phyloP scores from a whole-genome alignment of 2,113 vertebrate species.

The Equus przewalskii region DNA sequence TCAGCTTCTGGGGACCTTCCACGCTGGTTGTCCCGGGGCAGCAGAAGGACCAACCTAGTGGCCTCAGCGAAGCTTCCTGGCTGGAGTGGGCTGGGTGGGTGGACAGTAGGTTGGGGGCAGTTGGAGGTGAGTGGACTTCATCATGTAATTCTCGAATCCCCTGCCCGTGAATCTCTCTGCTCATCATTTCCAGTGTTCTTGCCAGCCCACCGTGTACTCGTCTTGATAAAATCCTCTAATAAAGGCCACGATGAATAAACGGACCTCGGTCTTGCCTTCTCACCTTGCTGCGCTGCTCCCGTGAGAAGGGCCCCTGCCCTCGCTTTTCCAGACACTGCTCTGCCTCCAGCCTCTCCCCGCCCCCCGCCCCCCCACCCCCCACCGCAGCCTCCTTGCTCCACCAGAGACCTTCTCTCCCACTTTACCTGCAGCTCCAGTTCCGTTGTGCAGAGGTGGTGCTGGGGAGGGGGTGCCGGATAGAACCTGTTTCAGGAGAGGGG shows the following conservation, averaged over 20 bases:
- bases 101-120: background rate
- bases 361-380: background rate
- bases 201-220: fast-evolving
- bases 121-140: background rate
- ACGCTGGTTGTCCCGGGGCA: background rate
- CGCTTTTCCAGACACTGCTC: fast-evolving
- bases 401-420: background rate
- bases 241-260: background rate
- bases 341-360: background rate
- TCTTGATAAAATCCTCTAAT: background rate
- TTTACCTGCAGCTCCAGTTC: background rate
- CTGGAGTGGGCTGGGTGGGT: fast-evolving
- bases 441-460: background rate
- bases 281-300: fast-evolving
- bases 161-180: background rate
- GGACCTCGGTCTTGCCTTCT: background rate
- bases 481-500: no score
- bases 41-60: background rate
- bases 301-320: background rate
- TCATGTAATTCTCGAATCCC: fast-evolving
- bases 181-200: fast-evolving
- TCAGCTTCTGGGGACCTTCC: background rate
- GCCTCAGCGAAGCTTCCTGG: no score
- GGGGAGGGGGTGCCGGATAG: background rate
- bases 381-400: background rate